phyloP scores from a whole-genome alignment of 2,113 vertebrate genomes.

The Prochilodus magdalenae region DNA sequence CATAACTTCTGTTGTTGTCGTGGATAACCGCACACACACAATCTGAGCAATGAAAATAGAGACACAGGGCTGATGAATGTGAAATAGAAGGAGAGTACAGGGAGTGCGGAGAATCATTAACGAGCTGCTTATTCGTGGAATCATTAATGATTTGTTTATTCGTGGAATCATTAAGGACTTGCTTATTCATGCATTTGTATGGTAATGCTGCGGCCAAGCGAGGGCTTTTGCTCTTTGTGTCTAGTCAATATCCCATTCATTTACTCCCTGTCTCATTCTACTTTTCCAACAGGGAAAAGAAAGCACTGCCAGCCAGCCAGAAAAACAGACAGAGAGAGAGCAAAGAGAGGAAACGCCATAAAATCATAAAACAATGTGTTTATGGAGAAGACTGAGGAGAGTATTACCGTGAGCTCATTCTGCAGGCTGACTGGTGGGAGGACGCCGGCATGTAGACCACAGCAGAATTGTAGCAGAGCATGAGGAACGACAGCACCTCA shows the following conservation, averaged over 20 bases:
- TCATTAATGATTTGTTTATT: slow-evolving; percentile 13
- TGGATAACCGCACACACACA: slow-evolving; percentile 96
- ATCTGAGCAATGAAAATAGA: slow-evolving; percentile 72
- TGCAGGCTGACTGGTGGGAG: slow-evolving; percentile 95
- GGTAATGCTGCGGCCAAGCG: slow-evolving; percentile 14
- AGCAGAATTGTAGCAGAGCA: slow-evolving; percentile 98
- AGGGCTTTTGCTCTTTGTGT: not conserved
- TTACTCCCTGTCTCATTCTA: slow-evolving; percentile 12
- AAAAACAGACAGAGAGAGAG: not conserved
- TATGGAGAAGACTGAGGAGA: not conserved
- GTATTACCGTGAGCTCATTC: slow-evolving; percentile 94
- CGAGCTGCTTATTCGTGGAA: slow-evolving; percentile 13
- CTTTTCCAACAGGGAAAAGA: not conserved
- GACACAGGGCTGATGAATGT: not conserved
- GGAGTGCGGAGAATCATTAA: not conserved
- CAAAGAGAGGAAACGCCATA: not conserved
- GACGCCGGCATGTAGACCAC: slow-evolving; percentile 97
- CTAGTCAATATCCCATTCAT: slow-evolving; percentile 39
- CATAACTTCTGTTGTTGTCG: slow-evolving; percentile 93
- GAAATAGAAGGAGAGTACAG: not conserved
- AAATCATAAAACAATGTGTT: not conserved
- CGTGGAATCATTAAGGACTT: slow-evolving; percentile 20
- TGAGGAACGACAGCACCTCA: slow-evolving; percentile 96
- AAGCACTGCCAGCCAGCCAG: not conserved
- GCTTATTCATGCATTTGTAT: slow-evolving; percentile 29